phyloP scores from a whole-genome alignment of 2,888 invertebrate genomes.

The Tetropium fuscum region DNA sequence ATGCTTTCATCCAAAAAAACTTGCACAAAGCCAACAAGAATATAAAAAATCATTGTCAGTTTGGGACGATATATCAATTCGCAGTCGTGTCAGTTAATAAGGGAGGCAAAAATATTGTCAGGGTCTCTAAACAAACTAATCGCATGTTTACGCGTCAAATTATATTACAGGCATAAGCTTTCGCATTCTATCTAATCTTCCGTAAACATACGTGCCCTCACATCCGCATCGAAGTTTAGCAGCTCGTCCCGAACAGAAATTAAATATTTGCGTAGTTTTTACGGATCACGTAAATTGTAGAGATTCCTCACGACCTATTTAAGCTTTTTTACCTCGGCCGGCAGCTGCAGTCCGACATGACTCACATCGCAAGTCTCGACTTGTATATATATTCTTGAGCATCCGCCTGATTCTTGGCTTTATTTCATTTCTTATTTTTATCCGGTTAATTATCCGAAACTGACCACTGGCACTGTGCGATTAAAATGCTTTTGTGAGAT shows the following conservation, averaged over 20 bases:
- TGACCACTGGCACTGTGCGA: no score
- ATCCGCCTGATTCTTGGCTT: constrained; percentile 27
- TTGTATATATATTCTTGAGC: constrained; percentile 36
- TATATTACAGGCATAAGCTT: constrained; percentile 14
- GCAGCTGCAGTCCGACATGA: constrained; percentile 41
- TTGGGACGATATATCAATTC: constrained; percentile 11
- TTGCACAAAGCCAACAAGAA: no score
- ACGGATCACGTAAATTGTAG: constrained; percentile 33
- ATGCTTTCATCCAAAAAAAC: no score
- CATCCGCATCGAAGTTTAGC: constrained; percentile 21
- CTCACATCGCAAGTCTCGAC: constrained; percentile 41
- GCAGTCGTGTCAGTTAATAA: constrained; percentile 17
- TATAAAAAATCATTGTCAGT: neutral
- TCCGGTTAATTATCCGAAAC: constrained; percentile 14
- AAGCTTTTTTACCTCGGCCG: constrained; percentile 37
- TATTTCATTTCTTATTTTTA: constrained; percentile 22
- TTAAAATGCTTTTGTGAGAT: no score
- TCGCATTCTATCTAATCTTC: constrained; percentile 34
- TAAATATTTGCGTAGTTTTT: constrained; percentile 40
- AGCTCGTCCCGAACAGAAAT: constrained; percentile 21
- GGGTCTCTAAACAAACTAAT: constrained; percentile 26
- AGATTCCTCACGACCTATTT: constrained; percentile 28
- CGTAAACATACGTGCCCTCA: constrained; percentile 33
- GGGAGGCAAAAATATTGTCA: constrained; percentile 25
- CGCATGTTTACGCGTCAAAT: constrained; percentile 21